phyloP scores from a whole-genome alignment of 2,888 invertebrate species.

The Spisula solida region DNA sequence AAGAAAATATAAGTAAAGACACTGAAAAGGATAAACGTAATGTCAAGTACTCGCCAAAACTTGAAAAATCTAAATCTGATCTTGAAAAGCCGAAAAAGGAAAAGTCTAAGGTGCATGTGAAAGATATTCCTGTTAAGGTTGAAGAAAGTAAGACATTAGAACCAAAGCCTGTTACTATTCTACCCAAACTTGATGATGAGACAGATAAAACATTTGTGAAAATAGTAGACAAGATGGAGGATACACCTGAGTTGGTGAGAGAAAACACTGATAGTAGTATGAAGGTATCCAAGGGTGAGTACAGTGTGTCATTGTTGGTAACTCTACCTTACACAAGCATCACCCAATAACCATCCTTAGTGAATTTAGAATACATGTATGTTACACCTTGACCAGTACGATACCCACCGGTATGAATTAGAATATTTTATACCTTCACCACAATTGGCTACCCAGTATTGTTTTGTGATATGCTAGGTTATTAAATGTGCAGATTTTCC shows the following conservation, averaged over 20 bases:
- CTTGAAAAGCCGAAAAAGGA: conserved; percentile 19
- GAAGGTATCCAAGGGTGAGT: conserved; percentile 48
- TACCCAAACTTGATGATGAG: conserved; percentile 7
- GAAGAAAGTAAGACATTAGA: neutral
- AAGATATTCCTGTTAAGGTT: neutral
- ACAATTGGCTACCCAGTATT: neutral
- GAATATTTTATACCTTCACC: neutral
- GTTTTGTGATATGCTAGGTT: conserved; percentile 13
- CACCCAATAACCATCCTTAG: neutral
- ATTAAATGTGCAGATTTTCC: neutral
- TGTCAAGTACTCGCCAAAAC: neutral
- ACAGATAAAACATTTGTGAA: conserved; percentile 44
- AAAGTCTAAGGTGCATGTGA: conserved; percentile 1
- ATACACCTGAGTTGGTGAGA: conserved; percentile 11
- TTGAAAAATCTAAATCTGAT: conserved; percentile 22
- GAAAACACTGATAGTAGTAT: conserved; percentile 34
- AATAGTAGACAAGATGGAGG: conserved; percentile 50
- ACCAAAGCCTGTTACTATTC: conserved; percentile 9
- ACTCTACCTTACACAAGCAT: conserved; percentile 33
- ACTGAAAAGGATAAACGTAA: neutral
- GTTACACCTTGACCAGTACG: neutral
- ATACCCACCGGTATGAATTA: too few species aligned
- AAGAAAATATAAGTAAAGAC: conserved; percentile 22
- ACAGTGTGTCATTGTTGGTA: conserved; percentile 30
- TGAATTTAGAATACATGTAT: neutral